Evolutionary conservation across 1,140 invertebrate genomes (phyloP).

Genomic region (Euwallacea similis): DNA sequence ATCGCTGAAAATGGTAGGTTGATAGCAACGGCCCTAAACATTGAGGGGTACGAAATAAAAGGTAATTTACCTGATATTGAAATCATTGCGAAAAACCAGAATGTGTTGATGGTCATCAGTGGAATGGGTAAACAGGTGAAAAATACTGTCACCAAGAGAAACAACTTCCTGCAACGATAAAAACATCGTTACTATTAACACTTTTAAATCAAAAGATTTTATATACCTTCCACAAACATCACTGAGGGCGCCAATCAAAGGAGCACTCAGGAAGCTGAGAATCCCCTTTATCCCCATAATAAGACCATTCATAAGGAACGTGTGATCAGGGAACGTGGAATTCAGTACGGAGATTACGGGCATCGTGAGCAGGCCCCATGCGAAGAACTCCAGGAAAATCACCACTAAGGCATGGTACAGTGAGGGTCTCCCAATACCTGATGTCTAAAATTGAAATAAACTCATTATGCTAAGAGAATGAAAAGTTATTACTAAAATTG

Average conservation of each 20-base stretch:
- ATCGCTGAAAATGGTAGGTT: not conserved
- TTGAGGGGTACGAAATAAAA: not conserved
- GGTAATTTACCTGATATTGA: slow-evolving; percentile 73
- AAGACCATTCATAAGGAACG: slow-evolving; percentile 99
- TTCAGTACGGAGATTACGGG: slow-evolving; percentile 97
- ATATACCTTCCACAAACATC: slow-evolving; percentile 85
- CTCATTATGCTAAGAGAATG: no score
- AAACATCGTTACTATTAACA: not conserved
- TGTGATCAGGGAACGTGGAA: slow-evolving; percentile 97
- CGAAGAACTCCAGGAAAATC: slow-evolving; percentile 99
- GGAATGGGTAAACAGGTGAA: slow-evolving; percentile 99
- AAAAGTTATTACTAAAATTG: no score
- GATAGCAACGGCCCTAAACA: not conserved
- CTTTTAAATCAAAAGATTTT: not conserved
- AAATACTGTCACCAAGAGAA: slow-evolving; percentile 97
- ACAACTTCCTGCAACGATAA: slow-evolving; percentile 72
- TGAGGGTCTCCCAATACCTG: slow-evolving; percentile 89
- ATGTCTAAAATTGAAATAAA: slow-evolving; percentile 63
- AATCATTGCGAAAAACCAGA: slow-evolving; percentile 99
- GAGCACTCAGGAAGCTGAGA: slow-evolving; percentile 95
- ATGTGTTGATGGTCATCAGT: slow-evolving; percentile 97
- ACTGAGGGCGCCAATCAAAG: slow-evolving; percentile 91
- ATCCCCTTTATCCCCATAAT: slow-evolving; percentile 96
- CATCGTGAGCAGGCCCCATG: slow-evolving; percentile 97
- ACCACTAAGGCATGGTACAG: slow-evolving; percentile 98